Conservation (phyloP, 2,888 invertebrate genomes). For the Onchidella celtica region DNA sequence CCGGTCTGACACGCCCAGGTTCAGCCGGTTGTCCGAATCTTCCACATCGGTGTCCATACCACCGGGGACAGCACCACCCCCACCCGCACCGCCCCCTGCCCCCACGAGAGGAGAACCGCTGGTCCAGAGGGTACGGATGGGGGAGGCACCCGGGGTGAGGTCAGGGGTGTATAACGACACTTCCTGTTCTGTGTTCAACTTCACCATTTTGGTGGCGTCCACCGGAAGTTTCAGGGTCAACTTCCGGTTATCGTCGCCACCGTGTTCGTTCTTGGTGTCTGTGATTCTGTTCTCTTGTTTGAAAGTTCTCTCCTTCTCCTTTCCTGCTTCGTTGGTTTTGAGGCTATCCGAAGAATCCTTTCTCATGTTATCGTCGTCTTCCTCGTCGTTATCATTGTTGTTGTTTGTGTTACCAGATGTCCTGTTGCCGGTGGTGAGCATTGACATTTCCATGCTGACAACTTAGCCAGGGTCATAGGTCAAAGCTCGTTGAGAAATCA, state of each 20-base stretch:
- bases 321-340: neutral
- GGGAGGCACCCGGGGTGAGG: neutral
- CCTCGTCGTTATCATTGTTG: neutral
- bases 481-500: neutral
- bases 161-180: neutral
- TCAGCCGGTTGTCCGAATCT: neutral
- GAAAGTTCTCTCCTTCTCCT: neutral
- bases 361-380: neutral
- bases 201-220: neutral
- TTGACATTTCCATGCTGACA: conserved; percentile 30
- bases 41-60: neutral
- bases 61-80: neutral
- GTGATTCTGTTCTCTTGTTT: neutral
- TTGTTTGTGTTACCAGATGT: neutral
- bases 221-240: neutral
- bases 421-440: conserved; percentile 12
- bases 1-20: neutral
- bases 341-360: neutral
- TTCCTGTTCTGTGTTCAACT: neutral
- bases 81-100: neutral
- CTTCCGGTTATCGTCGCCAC: neutral
- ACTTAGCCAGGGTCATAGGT: neutral
- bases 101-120: neutral
- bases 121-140: neutral
- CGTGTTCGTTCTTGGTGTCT: neutral